Evolutionary conservation across 2,888 invertebrate species (phyloP).

Genomic region (Dryobotodes eremita): DNA sequence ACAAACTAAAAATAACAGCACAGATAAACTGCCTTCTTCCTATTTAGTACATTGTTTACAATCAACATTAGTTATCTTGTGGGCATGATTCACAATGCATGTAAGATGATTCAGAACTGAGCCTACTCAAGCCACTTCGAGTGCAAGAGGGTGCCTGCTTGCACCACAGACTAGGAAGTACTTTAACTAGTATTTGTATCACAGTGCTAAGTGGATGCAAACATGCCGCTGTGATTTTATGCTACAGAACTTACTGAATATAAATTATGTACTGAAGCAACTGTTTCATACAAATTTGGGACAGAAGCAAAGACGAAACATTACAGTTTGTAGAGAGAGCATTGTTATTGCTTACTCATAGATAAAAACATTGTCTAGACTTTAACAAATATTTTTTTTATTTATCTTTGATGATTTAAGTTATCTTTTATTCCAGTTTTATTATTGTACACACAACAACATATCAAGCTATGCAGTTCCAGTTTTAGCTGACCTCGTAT

Average conservation of each 20-base stretch:
- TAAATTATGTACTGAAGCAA: slow-evolving; percentile 33
- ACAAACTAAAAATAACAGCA: slow-evolving; percentile 4
- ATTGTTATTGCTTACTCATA: slow-evolving; percentile 12
- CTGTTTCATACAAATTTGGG: neutral
- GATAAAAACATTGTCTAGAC: slow-evolving; percentile 13
- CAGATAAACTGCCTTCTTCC: slow-evolving; percentile 38
- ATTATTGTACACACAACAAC: neutral
- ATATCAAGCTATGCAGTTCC: no score
- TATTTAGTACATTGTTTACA: slow-evolving; percentile 50
- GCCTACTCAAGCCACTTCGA: neutral
- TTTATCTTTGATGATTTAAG: no score
- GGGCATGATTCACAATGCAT: slow-evolving; percentile 49
- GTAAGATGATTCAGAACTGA: slow-evolving; percentile 48
- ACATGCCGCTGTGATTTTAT: slow-evolving; percentile 19
- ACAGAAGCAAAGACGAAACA: neutral
- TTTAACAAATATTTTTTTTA: neutral
- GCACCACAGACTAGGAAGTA: slow-evolving; percentile 51
- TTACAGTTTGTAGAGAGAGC: neutral
- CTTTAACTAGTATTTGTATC: slow-evolving; percentile 39
- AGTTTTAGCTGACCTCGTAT: no score
- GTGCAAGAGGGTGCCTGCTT: slow-evolving; percentile 13
- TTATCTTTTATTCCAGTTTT: neutral
- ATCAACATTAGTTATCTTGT: slow-evolving; percentile 53
- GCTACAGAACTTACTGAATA: slow-evolving; percentile 34
- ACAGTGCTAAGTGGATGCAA: slow-evolving; percentile 59